phyloP scores from a whole-genome alignment of 1,140 invertebrate species.

The roundworm (Caenorhabditis elegans) region DNA sequence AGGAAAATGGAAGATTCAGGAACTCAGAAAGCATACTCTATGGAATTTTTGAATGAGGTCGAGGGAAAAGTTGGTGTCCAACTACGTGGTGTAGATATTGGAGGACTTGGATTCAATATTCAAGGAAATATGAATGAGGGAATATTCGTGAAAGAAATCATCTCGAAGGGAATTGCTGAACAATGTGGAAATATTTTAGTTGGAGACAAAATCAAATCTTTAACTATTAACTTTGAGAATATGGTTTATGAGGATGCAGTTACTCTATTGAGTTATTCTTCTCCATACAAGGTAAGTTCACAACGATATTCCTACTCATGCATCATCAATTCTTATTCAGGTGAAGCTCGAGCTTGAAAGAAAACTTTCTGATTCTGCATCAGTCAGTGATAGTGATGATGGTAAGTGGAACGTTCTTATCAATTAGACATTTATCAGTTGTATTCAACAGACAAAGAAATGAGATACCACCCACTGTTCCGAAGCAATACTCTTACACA shows the following conservation, averaged over 20 bases:
- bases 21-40: conserved; percentile 44
- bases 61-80: conserved; percentile 43
- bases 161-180: conserved; percentile 81
- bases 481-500: conserved; percentile 43
- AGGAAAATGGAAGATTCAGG: conserved; percentile 13
- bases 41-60: conserved; percentile 42
- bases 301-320: too few species aligned
- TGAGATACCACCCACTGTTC: conserved; percentile 39
- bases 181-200: conserved; percentile 79
- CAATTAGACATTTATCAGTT: background rate
- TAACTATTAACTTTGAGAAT: conserved; percentile 81
- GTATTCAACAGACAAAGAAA: background rate
- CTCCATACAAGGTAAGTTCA: conserved; percentile 78
- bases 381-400: background rate
- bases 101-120: conserved; percentile 82
- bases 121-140: conserved; percentile 85
- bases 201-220: conserved; percentile 83
- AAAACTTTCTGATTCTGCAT: background rate
- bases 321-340: too few species aligned
- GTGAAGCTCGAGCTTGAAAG: conserved; percentile 43
- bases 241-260: conserved; percentile 87
- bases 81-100: conserved; percentile 75
- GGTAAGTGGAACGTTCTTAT: background rate
- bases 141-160: conserved; percentile 82
- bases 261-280: conserved; percentile 83